These are phyloP conservation scores for Equus quagga DNA, from an alignment of 2,113 vertebrate species.

Conservation along the genomic window DNA sequence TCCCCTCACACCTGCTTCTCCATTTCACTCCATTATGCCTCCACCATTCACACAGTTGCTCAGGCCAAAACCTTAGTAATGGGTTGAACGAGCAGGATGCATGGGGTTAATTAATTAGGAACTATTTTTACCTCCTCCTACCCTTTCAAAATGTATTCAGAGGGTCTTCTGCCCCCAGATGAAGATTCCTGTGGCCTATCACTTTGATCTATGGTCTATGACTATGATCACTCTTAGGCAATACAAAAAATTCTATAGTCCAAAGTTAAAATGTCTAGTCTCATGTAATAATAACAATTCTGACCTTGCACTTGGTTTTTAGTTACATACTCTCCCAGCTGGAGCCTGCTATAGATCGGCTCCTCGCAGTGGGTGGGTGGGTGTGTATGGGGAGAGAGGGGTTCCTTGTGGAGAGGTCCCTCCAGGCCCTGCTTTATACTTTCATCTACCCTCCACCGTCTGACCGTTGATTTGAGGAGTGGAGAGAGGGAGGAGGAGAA, in stretches of 20 bases:
- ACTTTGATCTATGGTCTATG: background rate
- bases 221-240: background rate
- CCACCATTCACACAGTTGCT: background rate
- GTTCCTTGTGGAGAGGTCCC: background rate
- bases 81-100: no score
- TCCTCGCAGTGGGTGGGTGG: background rate
- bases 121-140: no score
- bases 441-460: background rate
- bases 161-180: background rate
- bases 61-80: no score
- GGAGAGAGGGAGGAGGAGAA: background rate
- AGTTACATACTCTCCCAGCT: background rate
- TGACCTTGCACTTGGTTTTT: background rate
- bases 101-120: no score
- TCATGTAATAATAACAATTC: background rate
- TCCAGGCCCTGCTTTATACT: background rate
- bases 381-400: rapidly evolving
- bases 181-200: background rate
- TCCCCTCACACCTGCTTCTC: background rate
- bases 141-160: background rate
- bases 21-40: no score
- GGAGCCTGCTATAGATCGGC: background rate
- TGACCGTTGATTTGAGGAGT: background rate
- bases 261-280: background rate
- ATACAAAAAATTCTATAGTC: background rate